Evolutionary conservation across 2,113 vertebrate genomes (phyloP), one percentile per base, ranked within the genome.

Genomic region (Hydrochoerus hydrochaeris): DNA sequence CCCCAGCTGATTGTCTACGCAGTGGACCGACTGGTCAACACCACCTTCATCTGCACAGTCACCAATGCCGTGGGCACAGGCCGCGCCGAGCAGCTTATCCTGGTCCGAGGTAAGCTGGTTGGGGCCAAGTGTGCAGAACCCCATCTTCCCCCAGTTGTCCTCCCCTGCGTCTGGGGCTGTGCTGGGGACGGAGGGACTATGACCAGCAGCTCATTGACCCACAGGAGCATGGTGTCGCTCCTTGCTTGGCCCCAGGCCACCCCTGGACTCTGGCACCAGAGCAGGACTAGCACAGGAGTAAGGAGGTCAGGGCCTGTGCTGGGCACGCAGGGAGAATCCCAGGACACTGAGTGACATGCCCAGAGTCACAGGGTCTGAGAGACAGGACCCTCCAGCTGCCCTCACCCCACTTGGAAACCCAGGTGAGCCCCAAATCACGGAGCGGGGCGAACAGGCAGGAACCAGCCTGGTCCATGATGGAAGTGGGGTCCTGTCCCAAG

Each of bases 31-130:
- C 8, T 97, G 0, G 98, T 99, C 75, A 99, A 99, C 96, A 99
- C 98, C 60, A 99, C 99, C 16, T 99, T 99, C 73, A 97, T 99
- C 96, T 99, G 99, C 35, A 99, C 99, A 24, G 99, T 98, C 87
- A 98, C 78, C 62, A 99, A 99, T 54, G 97, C 98, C 0, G 98
- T 99, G 1, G 99, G 99, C 10, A 97, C 35, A 0, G 98, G 98
- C 71, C 98, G n/a, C 0, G 98, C 98, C 0, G 99, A 99, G 95
- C 97, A 99, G 97, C 91, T 98, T 1, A 80, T 98, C 86, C 11
- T 99, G 0, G 99, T 99, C 86, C 98, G 99, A 98, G 99, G 99
- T 99, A 91, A 99, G 99, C 62, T 0, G 41, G 67, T 41, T 7
- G 38, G 85, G 32, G 28, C 16, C 0, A 13, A 20, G 0, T 19